phyloP scores from a whole-genome alignment of 2,888 invertebrate genomes.

The Brassicogethes aeneus region DNA sequence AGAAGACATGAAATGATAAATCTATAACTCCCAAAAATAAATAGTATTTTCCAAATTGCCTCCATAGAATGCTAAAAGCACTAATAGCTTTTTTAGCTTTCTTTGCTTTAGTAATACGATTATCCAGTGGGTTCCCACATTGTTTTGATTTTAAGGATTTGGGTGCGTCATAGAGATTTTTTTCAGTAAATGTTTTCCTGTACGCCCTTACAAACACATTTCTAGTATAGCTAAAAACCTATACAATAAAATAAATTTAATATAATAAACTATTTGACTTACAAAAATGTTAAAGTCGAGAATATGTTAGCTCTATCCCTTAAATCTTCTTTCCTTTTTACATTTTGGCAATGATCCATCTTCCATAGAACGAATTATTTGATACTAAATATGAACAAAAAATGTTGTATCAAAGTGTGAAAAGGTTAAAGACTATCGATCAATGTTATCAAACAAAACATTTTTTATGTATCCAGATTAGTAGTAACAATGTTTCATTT shows the following conservation, averaged over 20 bases:
- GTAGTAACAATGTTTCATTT: neutral
- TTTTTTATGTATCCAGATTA: neutral
- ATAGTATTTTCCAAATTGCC: neutral
- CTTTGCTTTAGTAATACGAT: neutral
- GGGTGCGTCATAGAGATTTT: neutral
- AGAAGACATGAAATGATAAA: neutral
- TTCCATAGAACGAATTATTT: neutral
- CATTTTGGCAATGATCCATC: slow-evolving; percentile 23
- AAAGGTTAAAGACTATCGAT: neutral
- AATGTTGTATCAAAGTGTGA: neutral
- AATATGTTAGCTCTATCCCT: slow-evolving; percentile 23
- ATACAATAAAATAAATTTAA: neutral
- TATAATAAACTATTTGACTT: slow-evolving; percentile 13
- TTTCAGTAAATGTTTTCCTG: neutral
- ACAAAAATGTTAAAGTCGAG: slow-evolving; percentile 25
- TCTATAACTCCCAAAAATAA: neutral
- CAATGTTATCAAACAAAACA: neutral
- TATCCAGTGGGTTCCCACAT: neutral
- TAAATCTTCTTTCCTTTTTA: slow-evolving; percentile 19
- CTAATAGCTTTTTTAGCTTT: neutral
- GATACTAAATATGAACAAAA: neutral
- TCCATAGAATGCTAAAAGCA: neutral
- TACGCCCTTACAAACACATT: neutral
- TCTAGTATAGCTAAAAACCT: neutral
- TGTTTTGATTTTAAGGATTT: neutral